Conservation (phyloP, 2,888 invertebrate genomes). For the Conops quadrifasciatus region DNA sequence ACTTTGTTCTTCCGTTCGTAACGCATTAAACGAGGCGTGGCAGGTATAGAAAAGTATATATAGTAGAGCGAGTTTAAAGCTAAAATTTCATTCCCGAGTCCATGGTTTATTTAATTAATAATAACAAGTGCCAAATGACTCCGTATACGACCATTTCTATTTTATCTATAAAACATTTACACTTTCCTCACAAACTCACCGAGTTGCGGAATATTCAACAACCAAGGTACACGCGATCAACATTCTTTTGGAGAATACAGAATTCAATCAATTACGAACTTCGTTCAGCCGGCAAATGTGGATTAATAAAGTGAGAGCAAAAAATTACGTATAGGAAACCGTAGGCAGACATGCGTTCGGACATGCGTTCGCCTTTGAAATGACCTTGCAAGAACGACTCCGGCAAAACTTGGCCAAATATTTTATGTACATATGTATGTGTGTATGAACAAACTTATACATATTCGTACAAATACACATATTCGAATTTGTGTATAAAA, state of each 20-base stretch:
- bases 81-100: too few relatives aligned
- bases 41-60: too few relatives aligned
- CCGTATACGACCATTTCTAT: too few relatives aligned
- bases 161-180: too few relatives aligned
- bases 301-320: constrained; percentile 18
- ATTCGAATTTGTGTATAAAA: neutral
- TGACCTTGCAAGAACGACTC: constrained; percentile 47
- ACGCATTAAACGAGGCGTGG: too few relatives aligned
- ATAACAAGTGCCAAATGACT: too few relatives aligned
- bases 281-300: constrained; percentile 47
- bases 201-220: too few relatives aligned
- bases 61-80: too few relatives aligned
- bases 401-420: constrained; percentile 22
- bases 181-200: too few relatives aligned
- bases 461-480: constrained; percentile 9
- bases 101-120: too few relatives aligned
- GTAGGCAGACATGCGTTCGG: constrained; percentile 35
- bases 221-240: too few relatives aligned
- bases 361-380: constrained; percentile 50
- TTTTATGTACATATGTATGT: constrained; percentile 18
- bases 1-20: too few relatives aligned
- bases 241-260: neutral
- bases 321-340: neutral
- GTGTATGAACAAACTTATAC: neutral
- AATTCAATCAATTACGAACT: neutral